Evolutionary conservation across 2,797 vertebrate genomes (phyloP), one percentile per base, ranked within the genome.

Genomic region (Trachurus trachurus): DNA sequence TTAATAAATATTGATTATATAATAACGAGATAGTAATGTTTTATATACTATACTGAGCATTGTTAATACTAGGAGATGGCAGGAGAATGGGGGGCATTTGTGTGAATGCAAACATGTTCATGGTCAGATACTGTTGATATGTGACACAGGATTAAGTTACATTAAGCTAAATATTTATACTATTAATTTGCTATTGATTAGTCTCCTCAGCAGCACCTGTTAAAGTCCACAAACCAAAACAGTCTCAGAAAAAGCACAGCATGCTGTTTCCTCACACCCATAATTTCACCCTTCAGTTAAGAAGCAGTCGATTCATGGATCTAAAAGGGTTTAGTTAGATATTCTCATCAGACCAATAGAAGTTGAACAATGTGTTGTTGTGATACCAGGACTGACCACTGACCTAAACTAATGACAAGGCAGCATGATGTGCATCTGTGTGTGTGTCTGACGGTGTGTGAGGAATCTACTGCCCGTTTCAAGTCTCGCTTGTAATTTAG

Each of bases 401-500:
- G 50, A 66, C 34, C 8, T 0, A 72, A 52, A 50, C 29, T 37
- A 1, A 29, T 62, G 9, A 19, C 31, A 42, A 8, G 58, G 34
- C 50, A 58, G 26, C 42, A 40, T 61, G 66, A 47, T 68, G 22
- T 45, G 0, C 19, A 15, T 29, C 15, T 66, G 16, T 12, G 31
- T 57, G 7, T 49, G 16, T 12, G 31, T 57, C 15, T 49, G 16
- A 31, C 29, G 10, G n/a, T 42, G 13, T 49, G 31, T 40, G 13
- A 19, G 21, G 22, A 37, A 15, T 31, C 58, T 49, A 6, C 26
- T n/a, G 26, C 7, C 42, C 40, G 45, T 3, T 62, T 68, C 44
- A 4, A 34, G 9, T 66, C 66, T n/a, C 4, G 9, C 1, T 59
- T 56, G 11, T 74, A 54, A 79, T 72, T 58, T 29, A 45, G 39